These are phyloP conservation scores for Carapus acus DNA, from an alignment of 2,797 vertebrate genomes.

Conservation along the genomic window DNA sequence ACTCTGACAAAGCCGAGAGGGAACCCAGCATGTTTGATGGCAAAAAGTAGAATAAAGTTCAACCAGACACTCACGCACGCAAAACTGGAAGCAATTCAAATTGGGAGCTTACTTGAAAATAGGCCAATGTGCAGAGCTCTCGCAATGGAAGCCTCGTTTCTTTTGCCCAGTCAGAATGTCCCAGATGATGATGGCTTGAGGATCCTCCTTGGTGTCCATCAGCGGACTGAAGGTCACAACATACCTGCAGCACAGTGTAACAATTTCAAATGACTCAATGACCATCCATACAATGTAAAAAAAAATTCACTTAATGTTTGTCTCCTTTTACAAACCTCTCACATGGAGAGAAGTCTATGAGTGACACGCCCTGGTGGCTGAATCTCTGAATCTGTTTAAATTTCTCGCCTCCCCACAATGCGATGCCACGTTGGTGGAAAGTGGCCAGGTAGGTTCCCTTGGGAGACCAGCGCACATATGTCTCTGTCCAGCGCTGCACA, in stretches of 20 bases:
- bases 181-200: slow-evolving; percentile 99
- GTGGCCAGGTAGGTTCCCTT: slow-evolving; percentile 96
- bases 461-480: slow-evolving; percentile 95
- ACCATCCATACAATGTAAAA: not conserved
- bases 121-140: slow-evolving; percentile 98
- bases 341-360: slow-evolving; percentile 98
- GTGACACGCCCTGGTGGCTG: slow-evolving; percentile 93
- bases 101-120: slow-evolving; percentile 94
- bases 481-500: slow-evolving; percentile 93
- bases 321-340: slow-evolving; percentile 76
- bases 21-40: no score
- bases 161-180: slow-evolving; percentile 97
- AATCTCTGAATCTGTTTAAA: slow-evolving; percentile 99
- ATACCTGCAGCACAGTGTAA: slow-evolving; percentile 70
- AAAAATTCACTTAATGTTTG: no score
- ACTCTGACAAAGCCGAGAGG: no score
- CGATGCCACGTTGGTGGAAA: slow-evolving; percentile 94
- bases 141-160: slow-evolving; percentile 97
- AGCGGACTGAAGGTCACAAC: slow-evolving; percentile 95
- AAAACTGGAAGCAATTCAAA: no score
- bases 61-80: no score
- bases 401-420: slow-evolving; percentile 96
- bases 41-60: no score
- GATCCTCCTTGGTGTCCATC: slow-evolving; percentile 96
- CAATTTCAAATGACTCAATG: not conserved